A percentile compares a stretch with the other conserved stretches of the same genome.
Evolutionary conservation across 1,140 invertebrate species (phyloP).

Genomic region (Drosophila mauritiana): DNA sequence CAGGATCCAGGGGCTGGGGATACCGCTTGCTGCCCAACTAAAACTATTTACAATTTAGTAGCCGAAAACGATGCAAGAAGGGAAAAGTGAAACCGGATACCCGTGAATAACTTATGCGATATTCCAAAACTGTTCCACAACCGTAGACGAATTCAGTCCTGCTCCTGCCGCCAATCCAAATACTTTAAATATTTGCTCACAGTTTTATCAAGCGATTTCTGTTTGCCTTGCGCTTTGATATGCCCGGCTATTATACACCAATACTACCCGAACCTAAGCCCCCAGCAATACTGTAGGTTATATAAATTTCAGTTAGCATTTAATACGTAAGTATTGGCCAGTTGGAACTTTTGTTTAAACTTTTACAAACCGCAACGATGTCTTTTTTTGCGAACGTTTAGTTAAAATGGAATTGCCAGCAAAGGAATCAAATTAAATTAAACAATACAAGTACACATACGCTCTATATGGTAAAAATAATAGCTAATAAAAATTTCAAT

Average conservation of each 20-base stretch:
- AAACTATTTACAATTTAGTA: constrained; percentile 41
- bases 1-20: constrained; percentile 21
- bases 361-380: constrained; percentile 30
- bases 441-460: constrained; percentile 55
- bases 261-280: constrained; percentile 4
- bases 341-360: constrained; percentile 43
- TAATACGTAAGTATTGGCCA: constrained; percentile 65
- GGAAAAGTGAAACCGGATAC: constrained; percentile 1
- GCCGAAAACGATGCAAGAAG: constrained; percentile 24
- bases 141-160: constrained; percentile 65
- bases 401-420: constrained; percentile 60
- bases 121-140: constrained; percentile 31
- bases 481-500: constrained; percentile 80
- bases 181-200: constrained; percentile 63
- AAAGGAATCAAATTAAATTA: constrained; percentile 68
- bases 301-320: constrained; percentile 76
- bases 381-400: constrained; percentile 53
- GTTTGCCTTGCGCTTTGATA: constrained; percentile 55
- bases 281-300: constrained; percentile 62
- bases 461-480: constrained; percentile 69
- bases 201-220: constrained; percentile 41
- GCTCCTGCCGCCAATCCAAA: constrained; percentile 9
- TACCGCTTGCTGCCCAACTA: constrained; percentile 21
- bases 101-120: constrained; percentile 16
- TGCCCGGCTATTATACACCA: constrained; percentile 1